Evolutionary conservation across 2,113 vertebrate genomes (phyloP).

Genomic region (Verasper variegatus): DNA sequence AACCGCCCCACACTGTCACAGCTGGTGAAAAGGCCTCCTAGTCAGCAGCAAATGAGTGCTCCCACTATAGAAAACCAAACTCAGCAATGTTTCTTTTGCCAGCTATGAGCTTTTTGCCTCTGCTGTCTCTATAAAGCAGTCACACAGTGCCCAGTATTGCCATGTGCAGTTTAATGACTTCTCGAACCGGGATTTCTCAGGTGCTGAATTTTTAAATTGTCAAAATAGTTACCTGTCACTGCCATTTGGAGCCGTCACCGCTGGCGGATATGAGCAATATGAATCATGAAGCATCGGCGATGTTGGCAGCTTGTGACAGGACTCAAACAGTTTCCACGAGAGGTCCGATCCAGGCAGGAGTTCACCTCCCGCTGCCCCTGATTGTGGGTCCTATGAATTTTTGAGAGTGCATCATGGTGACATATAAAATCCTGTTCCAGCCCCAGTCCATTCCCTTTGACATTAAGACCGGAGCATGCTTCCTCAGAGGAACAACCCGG

Average conservation of each 20-base stretch:
- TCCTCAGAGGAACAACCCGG: slow-evolving; percentile 51
- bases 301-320: slow-evolving; percentile 31
- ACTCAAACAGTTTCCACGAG: slow-evolving; percentile 10
- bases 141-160: not conserved
- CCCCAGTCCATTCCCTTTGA: slow-evolving; percentile 35
- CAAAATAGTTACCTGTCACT: slow-evolving; percentile 12
- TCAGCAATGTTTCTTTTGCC: slow-evolving; percentile 13
- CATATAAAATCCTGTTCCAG: slow-evolving; percentile 46
- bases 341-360: slow-evolving; percentile 5
- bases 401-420: slow-evolving; percentile 31
- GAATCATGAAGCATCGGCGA: slow-evolving; percentile 24
- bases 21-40: not conserved
- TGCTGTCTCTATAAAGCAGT: slow-evolving; percentile 9
- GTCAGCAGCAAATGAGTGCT: slow-evolving; percentile 6
- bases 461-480: slow-evolving; percentile 62
- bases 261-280: slow-evolving; percentile 9
- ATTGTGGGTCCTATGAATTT: slow-evolving; percentile 30
- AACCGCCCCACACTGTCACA: not conserved
- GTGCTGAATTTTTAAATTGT: slow-evolving; percentile 21
- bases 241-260: not conserved
- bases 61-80: slow-evolving; percentile 16
- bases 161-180: slow-evolving; percentile 30
- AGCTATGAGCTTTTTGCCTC: slow-evolving; percentile 7
- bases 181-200: slow-evolving; percentile 3
- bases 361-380: not conserved